Percentiles rank a stretch among this genome's conserved stretches.
Conservation (phyloP, 2,797 vertebrate genomes). For the Phalloptychus januarius region DNA sequence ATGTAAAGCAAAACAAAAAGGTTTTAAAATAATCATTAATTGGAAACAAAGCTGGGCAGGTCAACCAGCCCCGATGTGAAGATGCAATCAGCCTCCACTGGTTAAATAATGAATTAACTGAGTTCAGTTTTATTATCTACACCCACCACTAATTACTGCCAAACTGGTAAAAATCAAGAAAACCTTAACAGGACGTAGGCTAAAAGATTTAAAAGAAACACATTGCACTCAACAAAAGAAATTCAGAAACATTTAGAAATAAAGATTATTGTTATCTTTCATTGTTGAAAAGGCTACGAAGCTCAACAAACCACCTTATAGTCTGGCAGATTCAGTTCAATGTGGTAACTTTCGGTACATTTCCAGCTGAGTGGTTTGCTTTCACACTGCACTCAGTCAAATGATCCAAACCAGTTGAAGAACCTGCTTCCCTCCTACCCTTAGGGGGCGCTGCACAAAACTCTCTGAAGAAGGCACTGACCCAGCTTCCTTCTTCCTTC, state of each 20-base stretch:
- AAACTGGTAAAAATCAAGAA: not conserved
- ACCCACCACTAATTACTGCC: not conserved
- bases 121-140: not conserved
- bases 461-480: too few relatives aligned
- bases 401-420: too few relatives aligned
- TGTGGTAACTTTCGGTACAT: too few relatives aligned
- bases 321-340: too few relatives aligned
- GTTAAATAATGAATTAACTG: not conserved
- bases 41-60: not conserved
- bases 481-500: too few relatives aligned
- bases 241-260: not conserved
- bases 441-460: too few relatives aligned
- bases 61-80: not conserved
- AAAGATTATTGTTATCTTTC: not conserved
- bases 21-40: not conserved
- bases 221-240: not conserved
- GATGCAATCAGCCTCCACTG: not conserved
- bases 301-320: not conserved
- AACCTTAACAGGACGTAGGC: not conserved
- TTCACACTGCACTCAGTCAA: too few relatives aligned
- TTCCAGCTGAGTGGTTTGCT: too few relatives aligned
- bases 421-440: too few relatives aligned
- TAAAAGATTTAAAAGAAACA: not conserved
- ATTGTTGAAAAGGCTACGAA: not conserved
- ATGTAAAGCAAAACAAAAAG: not conserved